A percentile compares a stretch with the other conserved stretches of the same genome.
Conservation (phyloP, 2,113 vertebrate genomes). For the Terrapene triunguis region DNA sequence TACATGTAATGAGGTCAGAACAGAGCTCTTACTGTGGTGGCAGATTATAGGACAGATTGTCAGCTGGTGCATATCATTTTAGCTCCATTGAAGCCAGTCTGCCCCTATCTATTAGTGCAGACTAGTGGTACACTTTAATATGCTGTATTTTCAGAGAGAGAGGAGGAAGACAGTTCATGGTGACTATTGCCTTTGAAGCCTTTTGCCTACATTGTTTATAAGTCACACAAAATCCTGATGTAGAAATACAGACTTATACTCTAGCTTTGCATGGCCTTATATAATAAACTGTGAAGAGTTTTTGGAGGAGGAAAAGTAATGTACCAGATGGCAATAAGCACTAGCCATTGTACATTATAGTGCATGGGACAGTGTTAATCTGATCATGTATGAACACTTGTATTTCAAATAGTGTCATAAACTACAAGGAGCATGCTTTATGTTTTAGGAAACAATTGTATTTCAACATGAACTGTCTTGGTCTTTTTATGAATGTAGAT, state of each 20-base stretch:
- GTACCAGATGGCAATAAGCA: slow-evolving; percentile 23
- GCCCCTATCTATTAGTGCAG: neutral
- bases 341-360: slow-evolving; percentile 7
- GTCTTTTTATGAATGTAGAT: neutral
- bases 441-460: neutral
- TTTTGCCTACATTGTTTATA: neutral
- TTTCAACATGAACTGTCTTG: neutral
- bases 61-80: accelerated
- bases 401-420: neutral
- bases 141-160: neutral
- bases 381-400: slow-evolving; percentile 25
- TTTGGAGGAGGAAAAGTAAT: slow-evolving; percentile 30
- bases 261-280: slow-evolving; percentile 1
- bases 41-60: neutral
- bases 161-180: neutral
- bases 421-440: neutral
- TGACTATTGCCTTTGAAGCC: neutral
- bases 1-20: neutral
- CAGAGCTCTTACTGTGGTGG: neutral
- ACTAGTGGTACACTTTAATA: neutral
- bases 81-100: neutral
- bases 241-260: slow-evolving; percentile 1
- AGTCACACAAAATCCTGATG: neutral
- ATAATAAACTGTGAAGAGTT: neutral
- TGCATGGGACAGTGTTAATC: slow-evolving; percentile 17